Conservation (phyloP, 2,113 vertebrate genomes). For the Talpa occidentalis region DNA sequence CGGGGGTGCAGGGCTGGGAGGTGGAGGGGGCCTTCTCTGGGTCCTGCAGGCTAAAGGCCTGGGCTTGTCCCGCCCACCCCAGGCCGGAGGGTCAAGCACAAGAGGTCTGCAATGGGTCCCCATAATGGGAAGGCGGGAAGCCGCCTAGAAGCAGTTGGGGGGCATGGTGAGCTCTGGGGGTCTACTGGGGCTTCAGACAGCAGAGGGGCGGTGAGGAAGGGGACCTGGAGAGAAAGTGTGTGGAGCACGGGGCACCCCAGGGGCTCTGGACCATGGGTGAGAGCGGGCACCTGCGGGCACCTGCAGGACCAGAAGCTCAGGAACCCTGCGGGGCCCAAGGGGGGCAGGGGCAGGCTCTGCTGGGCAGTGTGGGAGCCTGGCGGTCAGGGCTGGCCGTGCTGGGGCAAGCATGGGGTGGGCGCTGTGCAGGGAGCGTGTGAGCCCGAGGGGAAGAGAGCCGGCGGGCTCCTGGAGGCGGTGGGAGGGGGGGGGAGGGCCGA, state of each 20-base stretch:
- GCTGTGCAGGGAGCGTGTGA: background rate
- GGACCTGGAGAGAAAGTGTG: background rate
- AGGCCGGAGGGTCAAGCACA: background rate
- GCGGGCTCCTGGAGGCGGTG: too few species aligned
- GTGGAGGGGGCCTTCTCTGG: background rate
- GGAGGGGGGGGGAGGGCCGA: too few species aligned
- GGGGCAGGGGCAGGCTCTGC: background rate
- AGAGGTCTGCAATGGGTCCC: background rate
- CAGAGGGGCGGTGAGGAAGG: background rate
- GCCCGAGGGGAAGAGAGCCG: background rate
- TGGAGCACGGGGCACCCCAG: too few species aligned
- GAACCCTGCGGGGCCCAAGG: background rate
- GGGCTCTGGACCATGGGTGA: too few species aligned
- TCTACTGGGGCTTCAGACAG: background rate
- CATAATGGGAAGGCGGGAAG: background rate
- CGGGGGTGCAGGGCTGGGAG: too few species aligned
- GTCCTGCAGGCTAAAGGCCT: background rate
- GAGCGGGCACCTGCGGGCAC: background rate
- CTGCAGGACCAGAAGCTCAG: background rate
- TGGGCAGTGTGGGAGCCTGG: background rate
- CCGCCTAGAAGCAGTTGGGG: background rate
- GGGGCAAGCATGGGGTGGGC: background rate
- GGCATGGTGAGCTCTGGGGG: background rate
- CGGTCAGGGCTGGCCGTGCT: fast-evolving
- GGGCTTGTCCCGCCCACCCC: background rate